Base-by-base conservation (phyloP, 2,888 invertebrate species). In the Heteromyza rotundicornis region DNA sequence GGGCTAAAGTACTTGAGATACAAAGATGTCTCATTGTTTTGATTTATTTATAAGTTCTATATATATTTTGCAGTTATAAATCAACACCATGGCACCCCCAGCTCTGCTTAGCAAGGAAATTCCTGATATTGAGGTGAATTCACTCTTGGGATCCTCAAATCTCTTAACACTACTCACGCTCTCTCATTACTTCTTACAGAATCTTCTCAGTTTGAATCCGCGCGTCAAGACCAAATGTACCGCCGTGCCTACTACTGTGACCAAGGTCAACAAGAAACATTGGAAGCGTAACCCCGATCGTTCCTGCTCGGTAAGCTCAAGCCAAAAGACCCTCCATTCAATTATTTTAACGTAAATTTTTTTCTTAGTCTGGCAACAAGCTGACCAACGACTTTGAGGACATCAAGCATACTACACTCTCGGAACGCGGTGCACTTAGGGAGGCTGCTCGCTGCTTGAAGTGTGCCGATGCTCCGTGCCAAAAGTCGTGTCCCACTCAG, bases 401-500 rank as follows among this genome's bases (percentile, higher is more conserved):
- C 77, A 92, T 98, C 65, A 99, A 99, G 80, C 97, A 96, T 75
- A 98, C 98, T 1, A 98, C 98, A 0, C 80, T 99, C 50, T 96
- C 97, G 59, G 98, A 99, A 82, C 88, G 98, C 16, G 98, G 92
- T 0, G 98, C 98, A 0, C 84, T 99, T 35, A 89, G 86, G 67
- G 98, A 98, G 83, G 94, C 97, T 0, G 89, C 91, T 0, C 86
- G 96, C 54, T 96, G 96, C 74, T 85, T 96, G 19, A 96, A 96
- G 81, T 96, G 96, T 80, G 95, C 92, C 0, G 98, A 98, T 84
- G 97, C 98, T 0, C 98, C 98, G 0, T 98, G 98, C 77, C 98
- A 98, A 84, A 98, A 98, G 83, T 95, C 96, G 1, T 99, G 99
- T 70, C 99, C 99, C 0, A 99, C 98, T 0, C 97, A 98, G 83